Conservation (phyloP, 2,797 vertebrate species). For the Lepilemur septentrionalis region DNA sequence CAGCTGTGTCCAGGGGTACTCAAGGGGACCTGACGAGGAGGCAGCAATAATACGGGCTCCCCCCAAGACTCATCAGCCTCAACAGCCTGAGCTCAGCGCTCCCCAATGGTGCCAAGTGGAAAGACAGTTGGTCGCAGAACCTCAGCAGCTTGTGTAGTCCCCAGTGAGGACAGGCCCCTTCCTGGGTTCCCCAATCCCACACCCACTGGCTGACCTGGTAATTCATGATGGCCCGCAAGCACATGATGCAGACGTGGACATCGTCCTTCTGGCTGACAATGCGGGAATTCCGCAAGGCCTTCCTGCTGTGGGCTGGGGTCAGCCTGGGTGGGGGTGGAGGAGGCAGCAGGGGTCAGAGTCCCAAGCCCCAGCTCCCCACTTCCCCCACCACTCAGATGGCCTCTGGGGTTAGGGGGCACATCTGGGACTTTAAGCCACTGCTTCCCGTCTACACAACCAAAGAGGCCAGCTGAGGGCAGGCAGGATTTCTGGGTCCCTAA, state of each 20-base stretch:
- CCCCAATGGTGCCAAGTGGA: background rate
- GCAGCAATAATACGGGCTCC: background rate
- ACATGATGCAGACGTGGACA: slow-evolving; percentile 96
- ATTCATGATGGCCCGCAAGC: slow-evolving; percentile 98
- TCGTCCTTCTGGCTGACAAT: slow-evolving; percentile 92
- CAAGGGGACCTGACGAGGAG: background rate
- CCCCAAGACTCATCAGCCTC: background rate
- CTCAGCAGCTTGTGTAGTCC: background rate
- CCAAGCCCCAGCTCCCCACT: background rate
- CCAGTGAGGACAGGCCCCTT: background rate
- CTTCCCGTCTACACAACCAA: background rate
- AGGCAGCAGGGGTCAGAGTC: slow-evolving; percentile 38
- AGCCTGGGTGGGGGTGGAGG: slow-evolving; percentile 84
- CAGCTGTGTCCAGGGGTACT: background rate
- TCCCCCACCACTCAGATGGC: background rate
- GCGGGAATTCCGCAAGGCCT: slow-evolving; percentile 88
- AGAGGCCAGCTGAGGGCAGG: background rate
- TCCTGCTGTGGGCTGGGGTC: slow-evolving; percentile 90
- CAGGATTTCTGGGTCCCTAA: background rate
- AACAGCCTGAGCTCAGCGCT: background rate
- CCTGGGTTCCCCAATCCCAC: fast-evolving
- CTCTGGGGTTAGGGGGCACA: background rate
- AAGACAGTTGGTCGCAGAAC: background rate
- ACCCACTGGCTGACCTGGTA: slow-evolving; percentile 89
- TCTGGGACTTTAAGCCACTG: background rate